These are phyloP conservation scores for Nanorana parkeri DNA, from an alignment of 2,113 vertebrate species.

Conservation along the genomic window DNA sequence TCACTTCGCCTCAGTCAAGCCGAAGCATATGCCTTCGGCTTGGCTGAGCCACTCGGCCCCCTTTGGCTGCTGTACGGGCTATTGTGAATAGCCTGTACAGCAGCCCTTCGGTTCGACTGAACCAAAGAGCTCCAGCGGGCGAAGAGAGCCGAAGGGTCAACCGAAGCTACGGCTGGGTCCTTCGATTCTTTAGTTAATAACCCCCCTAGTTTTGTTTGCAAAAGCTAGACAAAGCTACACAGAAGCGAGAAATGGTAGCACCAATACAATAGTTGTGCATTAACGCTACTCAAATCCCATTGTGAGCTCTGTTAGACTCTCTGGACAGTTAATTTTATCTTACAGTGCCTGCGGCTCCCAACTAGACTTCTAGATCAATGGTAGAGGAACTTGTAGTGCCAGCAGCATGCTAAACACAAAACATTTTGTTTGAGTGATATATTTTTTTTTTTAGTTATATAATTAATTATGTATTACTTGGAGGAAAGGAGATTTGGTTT, in stretches of 20 bases:
- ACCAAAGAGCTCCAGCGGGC: too few relatives aligned
- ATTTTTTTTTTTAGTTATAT: neutral
- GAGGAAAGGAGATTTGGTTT: too few relatives aligned
- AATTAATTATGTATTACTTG: too few relatives aligned
- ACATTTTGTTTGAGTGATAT: neutral
- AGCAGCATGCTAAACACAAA: neutral
- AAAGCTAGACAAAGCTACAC: neutral
- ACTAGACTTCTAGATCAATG: neutral
- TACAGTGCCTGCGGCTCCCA: neutral
- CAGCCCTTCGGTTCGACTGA: too few relatives aligned
- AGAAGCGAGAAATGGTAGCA: slow-evolving; percentile 1
- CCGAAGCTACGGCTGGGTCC: too few relatives aligned
- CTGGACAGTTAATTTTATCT: neutral
- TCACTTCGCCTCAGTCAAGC: too few relatives aligned
- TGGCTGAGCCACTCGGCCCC: too few relatives aligned
- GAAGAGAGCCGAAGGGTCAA: too few relatives aligned
- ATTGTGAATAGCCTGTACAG: too few relatives aligned
- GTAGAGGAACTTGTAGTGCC: neutral
- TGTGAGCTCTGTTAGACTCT: neutral
- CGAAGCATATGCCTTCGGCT: too few relatives aligned
- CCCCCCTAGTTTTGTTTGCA: neutral
- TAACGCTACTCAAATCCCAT: neutral
- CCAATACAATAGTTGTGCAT: neutral
- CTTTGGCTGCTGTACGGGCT: too few relatives aligned
- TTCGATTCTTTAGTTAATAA: too few relatives aligned